phyloP scores from a whole-genome alignment of 2,797 vertebrate species.

The Furcifer pardalis region DNA sequence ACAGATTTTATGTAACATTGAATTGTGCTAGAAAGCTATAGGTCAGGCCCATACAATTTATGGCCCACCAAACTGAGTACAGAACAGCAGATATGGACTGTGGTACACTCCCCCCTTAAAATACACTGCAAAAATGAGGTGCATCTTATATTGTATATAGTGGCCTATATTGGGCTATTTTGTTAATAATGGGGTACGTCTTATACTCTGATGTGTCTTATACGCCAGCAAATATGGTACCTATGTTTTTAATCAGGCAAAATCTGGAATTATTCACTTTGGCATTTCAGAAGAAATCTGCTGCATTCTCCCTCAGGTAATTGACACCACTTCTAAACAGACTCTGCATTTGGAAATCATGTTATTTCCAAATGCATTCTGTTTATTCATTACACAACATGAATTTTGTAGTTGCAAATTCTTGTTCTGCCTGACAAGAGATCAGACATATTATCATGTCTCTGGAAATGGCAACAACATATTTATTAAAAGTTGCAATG shows the following conservation, averaged over 20 bases:
- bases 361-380: conserved; percentile 40
- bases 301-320: conserved; percentile 11
- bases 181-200: no score
- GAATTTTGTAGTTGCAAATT: conserved; percentile 21
- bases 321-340: conserved; percentile 48
- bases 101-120: no score
- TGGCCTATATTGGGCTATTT: no score
- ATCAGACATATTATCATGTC: conserved; percentile 23
- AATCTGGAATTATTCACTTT: background rate
- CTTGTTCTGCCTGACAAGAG: conserved; percentile 16
- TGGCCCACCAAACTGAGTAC: background rate
- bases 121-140: no score
- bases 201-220: no score
- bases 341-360: conserved; percentile 22
- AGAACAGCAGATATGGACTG: background rate
- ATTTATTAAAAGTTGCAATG: background rate
- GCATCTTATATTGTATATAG: no score
- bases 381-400: conserved; percentile 34
- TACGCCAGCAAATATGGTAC: no score
- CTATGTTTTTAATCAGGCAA: conserved; percentile 51
- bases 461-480: background rate
- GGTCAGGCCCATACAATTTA: background rate
- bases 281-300: background rate
- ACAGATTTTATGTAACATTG: no score
- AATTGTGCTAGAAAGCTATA: no score